A percentile compares a stretch with the other conserved stretches of the same genome.
Evolutionary conservation across 2,113 vertebrate species (phyloP).

Genomic region (Oreochromis aureus): DNA sequence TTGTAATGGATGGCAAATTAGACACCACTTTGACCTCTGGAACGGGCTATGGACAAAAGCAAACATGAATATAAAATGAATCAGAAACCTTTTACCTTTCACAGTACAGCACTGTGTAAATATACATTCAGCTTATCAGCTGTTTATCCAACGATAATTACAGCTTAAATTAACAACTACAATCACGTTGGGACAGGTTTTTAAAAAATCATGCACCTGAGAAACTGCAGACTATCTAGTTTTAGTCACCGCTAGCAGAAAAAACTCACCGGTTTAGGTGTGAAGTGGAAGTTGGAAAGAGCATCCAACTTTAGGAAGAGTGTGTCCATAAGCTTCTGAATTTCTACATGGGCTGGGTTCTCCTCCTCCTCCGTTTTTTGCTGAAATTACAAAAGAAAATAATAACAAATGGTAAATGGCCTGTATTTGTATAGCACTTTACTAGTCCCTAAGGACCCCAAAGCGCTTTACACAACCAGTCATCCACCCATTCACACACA

Average conservation of each 20-base stretch:
- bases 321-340: conserved; percentile 90
- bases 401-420: neutral
- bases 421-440: no score
- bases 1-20: conserved; percentile 85
- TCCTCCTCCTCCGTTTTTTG: conserved; percentile 84
- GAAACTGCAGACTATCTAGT: neutral
- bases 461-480: no score
- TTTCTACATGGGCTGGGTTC: conserved; percentile 88
- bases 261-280: conserved; percentile 87
- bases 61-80: neutral
- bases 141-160: neutral
- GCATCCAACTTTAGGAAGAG: conserved; percentile 93
- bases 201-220: neutral
- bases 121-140: neutral
- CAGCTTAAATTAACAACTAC: neutral
- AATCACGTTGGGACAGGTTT: neutral
- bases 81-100: neutral
- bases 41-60: conserved; percentile 70
- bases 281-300: conserved; percentile 96
- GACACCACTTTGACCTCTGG: conserved; percentile 95
- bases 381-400: conserved; percentile 57
- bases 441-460: no score
- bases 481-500: no score
- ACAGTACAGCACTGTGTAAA: neutral
- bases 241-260: neutral